Conservation (phyloP, 1,140 invertebrate species). For the Sitodiplosis mosellana region DNA sequence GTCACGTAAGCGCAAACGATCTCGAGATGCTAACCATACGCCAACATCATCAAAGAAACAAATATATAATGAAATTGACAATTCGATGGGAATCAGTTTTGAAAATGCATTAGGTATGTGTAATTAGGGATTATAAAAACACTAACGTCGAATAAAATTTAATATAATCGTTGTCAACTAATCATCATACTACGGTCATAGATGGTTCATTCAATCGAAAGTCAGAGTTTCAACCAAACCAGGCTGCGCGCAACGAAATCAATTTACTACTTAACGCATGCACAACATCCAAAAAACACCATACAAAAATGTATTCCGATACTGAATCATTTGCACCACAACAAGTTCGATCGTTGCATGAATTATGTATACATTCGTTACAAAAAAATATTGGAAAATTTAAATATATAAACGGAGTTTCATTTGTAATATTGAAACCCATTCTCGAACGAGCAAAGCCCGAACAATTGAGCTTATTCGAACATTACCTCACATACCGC, state of each 20-base stretch:
- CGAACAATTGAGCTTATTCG: constrained; percentile 65
- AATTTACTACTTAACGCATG: constrained; percentile 41
- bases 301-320: constrained; percentile 74
- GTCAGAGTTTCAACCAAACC: constrained; percentile 16
- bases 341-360: constrained; percentile 56
- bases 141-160: too few species aligned
- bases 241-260: constrained; percentile 9
- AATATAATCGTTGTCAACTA: constrained; percentile 41
- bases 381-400: constrained; percentile 84
- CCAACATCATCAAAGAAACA: neutral
- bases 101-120: constrained; percentile 62
- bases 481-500: too few species aligned
- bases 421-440: constrained; percentile 78
- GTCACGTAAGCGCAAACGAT: neutral
- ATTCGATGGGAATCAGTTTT: constrained; percentile 47
- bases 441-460: constrained; percentile 69
- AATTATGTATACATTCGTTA: constrained; percentile 65
- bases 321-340: constrained; percentile 38
- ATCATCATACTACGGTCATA: constrained; percentile 24
- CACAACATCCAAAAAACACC: constrained; percentile 52
- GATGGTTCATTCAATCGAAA: constrained; percentile 14
- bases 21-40: neutral
- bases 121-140: too few species aligned
- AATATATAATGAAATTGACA: constrained; percentile 23
- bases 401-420: constrained; percentile 86